Conservation (phyloP, 2,797 vertebrate genomes). For the Bovichtus variegatus region DNA sequence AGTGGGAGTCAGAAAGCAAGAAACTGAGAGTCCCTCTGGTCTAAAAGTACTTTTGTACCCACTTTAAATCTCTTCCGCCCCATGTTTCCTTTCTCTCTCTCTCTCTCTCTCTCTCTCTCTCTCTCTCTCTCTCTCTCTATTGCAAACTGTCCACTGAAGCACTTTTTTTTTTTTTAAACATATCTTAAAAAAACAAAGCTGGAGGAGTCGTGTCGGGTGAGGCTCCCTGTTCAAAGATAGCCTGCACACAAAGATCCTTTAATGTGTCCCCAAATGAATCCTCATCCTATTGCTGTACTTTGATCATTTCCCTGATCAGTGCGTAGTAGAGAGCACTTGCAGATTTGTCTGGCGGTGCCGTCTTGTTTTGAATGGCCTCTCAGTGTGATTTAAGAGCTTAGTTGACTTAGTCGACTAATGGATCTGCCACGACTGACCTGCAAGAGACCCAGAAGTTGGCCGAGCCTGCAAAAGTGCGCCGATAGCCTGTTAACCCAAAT, state of each 20-base stretch:
- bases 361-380: constrained; percentile 47
- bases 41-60: neutral
- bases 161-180: neutral
- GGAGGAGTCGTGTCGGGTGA: neutral
- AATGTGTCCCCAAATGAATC: constrained; percentile 5
- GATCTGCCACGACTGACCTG: constrained; percentile 48
- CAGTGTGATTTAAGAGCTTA: constrained; percentile 64
- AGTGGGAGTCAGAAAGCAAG: neutral
- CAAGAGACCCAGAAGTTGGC: constrained; percentile 30
- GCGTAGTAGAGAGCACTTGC: neutral
- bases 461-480: constrained; percentile 1
- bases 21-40: neutral
- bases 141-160: neutral
- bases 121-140: too few species aligned
- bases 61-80: neutral
- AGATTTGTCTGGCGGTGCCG: constrained; percentile 4
- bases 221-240: neutral
- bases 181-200: neutral
- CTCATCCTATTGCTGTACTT: neutral
- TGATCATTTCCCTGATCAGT: neutral
- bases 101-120: too few species aligned
- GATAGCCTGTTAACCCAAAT: constrained; percentile 37
- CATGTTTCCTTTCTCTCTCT: neutral
- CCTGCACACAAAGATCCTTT: neutral
- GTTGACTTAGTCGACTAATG: constrained; percentile 47